Conservation (phyloP, 2,797 vertebrate genomes). For the Falco berigora region DNA sequence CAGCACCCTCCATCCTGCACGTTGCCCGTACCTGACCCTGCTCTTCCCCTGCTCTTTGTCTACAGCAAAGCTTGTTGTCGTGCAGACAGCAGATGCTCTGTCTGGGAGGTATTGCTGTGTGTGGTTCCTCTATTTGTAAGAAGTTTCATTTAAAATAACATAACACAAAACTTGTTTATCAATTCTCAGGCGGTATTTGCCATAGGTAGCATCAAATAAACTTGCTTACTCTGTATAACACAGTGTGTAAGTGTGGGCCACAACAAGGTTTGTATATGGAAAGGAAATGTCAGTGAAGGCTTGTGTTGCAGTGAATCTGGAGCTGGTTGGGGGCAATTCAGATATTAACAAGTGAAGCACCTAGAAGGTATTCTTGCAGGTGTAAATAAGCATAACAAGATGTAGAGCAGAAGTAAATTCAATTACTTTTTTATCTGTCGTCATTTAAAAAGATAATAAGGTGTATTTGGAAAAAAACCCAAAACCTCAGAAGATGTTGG, state of each 20-base stretch:
- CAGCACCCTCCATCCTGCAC: background rate
- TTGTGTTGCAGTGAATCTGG: background rate
- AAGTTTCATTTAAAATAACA: background rate
- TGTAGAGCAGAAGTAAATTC: background rate
- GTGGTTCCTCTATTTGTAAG: constrained; percentile 25
- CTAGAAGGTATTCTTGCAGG: background rate
- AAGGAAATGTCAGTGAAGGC: background rate
- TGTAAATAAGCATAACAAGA: background rate
- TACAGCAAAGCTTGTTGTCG: background rate
- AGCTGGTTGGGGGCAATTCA: background rate
- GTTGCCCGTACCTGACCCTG: background rate
- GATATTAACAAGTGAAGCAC: background rate
- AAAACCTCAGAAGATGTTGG: background rate
- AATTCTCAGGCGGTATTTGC: background rate
- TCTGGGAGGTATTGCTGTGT: constrained; percentile 11
- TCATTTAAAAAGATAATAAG: background rate
- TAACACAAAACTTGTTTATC: constrained; percentile 10
- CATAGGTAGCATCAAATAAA: background rate
- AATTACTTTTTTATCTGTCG: background rate
- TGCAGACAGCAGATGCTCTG: background rate
- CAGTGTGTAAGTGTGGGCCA: background rate
- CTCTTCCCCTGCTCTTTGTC: background rate
- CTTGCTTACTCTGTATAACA: background rate
- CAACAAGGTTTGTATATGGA: background rate
- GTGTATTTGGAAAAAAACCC: background rate